Base-by-base conservation (phyloP, 2,797 vertebrate species). In the Cynodonichthys magdalenae region DNA sequence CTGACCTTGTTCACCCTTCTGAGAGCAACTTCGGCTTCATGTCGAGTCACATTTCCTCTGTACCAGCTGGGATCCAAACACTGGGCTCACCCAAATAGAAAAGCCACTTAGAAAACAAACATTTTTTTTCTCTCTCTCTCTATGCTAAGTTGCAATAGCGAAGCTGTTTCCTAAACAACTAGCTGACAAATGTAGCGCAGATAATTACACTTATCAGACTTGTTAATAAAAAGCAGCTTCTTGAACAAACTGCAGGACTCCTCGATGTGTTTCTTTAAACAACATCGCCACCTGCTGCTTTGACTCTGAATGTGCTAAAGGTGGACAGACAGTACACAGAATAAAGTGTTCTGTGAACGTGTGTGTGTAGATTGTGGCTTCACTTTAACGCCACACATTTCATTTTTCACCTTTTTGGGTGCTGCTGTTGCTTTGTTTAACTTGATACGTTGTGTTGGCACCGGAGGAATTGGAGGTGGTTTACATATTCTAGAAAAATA, bases 1-100 rank as follows among this genome's bases (percentile, higher is more conserved):
- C 81, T 85, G 53, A 96, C 96, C 94, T 95, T 91, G 90, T 96
- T 95, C 62, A 96, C 90, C 63, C 27, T 83, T 66, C 92, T 88
- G 56, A 97, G 93, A 65, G 86, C 89, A 36, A 57, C 86, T 90
- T 97, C 95, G 55, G 95, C 95, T 60, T 95, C 87, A 44, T 71
- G 64, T 64, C 96, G 93, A 74, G 86, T 94, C 39, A 95, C 54
- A 0, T 85, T 89, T 42, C 94, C 94, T 54, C 87, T 66, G 0
- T 95, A 97, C 95, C 95, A 96, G 19, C 88, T 81, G 6, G 80
- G 65, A 59, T 91, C 91, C 80, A 90, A 81, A 58, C 11, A 82
- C 89, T 90, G 75, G 34, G 53, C 39, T 44, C 50, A 69, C 20
- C 54, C 48, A 18, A 46, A 67, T 31, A 61, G 39, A 65, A 83